Conservation (phyloP, 2,797 vertebrate genomes). For the Lepilemur ruficaudatus region DNA sequence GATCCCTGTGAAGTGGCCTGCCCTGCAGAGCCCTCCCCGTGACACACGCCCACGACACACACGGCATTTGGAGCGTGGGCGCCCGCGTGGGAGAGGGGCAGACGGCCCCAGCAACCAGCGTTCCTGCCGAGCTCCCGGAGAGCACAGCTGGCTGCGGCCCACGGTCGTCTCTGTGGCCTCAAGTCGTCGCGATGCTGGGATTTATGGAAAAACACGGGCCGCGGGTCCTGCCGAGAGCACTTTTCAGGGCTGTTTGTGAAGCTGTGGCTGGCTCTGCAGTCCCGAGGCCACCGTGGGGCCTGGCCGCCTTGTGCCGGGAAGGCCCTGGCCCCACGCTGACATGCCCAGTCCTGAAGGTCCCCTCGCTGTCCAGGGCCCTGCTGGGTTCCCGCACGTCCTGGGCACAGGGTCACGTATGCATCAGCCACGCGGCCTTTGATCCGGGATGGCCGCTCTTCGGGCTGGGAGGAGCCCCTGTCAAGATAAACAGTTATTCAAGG, state of each 20-base stretch:
- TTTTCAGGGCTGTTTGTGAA: fast-evolving
- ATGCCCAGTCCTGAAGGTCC: fast-evolving
- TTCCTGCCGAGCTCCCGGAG: neutral
- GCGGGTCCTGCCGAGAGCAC: fast-evolving
- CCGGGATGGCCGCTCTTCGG: fast-evolving
- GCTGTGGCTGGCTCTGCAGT: neutral
- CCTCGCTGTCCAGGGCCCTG: neutral
- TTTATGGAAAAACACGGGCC: neutral
- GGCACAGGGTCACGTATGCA: fast-evolving
- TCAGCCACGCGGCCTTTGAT: fast-evolving
- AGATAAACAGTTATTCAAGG: neutral
- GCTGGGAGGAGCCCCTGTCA: too few relatives aligned
- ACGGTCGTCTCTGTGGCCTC: neutral
- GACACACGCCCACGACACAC: neutral
- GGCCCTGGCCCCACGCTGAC: neutral
- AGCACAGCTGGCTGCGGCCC: neutral
- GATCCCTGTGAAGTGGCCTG: neutral
- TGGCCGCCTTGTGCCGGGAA: fast-evolving
- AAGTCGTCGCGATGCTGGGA: neutral
- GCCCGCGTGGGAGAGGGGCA: neutral
- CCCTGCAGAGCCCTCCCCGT: neutral
- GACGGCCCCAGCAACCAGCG: neutral
- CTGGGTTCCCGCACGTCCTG: fast-evolving
- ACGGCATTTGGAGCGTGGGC: neutral
- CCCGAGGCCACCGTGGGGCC: neutral